Evolutionary conservation across 2,113 vertebrate species (phyloP).

Genomic region (Plecturocebus donacophilus): DNA sequence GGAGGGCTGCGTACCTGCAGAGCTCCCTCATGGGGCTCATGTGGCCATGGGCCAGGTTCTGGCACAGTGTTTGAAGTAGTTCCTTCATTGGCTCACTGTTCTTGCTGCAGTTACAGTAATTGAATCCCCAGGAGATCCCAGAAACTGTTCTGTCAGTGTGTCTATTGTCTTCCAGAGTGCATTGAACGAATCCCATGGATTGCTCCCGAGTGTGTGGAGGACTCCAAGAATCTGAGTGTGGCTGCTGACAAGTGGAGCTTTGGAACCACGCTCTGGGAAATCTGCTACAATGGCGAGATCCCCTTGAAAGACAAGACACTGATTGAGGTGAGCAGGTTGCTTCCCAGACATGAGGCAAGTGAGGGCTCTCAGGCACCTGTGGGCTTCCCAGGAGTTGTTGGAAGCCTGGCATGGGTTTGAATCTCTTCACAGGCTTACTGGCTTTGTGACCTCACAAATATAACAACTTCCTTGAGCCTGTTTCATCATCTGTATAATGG

Average conservation of each 20-base stretch:
- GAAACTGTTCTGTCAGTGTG: neutral
- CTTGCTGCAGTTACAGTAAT: neutral
- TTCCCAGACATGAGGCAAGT: neutral
- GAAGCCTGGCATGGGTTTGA: neutral
- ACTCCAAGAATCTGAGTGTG: constrained; percentile 88
- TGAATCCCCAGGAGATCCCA: accelerated
- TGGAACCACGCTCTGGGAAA: constrained; percentile 98
- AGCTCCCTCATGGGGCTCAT: accelerated
- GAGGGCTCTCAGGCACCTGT: neutral
- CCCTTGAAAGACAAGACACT: constrained; percentile 97
- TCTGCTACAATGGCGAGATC: constrained; percentile 96
- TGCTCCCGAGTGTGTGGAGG: constrained; percentile 95
- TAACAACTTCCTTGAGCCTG: neutral
- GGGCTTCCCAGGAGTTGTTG: accelerated
- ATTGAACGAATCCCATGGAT: constrained; percentile 98
- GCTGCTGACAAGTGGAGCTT: constrained; percentile 99
- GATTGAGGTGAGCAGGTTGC: constrained; percentile 89
- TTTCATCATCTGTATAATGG: neutral
- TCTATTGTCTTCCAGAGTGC: constrained; percentile 86
- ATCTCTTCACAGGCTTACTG: neutral
- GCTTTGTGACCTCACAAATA: neutral
- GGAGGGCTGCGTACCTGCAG: neutral
- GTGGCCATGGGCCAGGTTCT: neutral
- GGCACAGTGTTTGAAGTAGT: neutral
- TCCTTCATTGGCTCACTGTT: neutral